Evolutionary conservation across 2,113 vertebrate species (phyloP), one percentile per base, ranked within the genome.

Genomic region (Micromys minutus): DNA sequence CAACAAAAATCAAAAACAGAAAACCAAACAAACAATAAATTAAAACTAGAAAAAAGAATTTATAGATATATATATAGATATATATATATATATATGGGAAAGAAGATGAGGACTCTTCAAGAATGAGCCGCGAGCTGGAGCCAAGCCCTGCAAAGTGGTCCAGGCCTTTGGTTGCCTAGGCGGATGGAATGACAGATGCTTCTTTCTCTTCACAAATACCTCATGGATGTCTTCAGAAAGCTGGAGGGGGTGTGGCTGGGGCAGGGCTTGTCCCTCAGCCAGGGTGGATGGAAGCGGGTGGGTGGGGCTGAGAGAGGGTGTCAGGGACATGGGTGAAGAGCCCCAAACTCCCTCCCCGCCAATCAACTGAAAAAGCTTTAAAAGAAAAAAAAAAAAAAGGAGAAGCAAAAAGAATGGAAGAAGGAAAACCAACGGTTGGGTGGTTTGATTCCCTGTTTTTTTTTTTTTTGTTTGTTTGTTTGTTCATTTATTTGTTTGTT

Each of bases 141-240:
- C 97, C 96, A 96, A 95, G 96, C 92, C 96, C 96, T 95, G 96
- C 92, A 59, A 91, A 15, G 75, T 59, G 94, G 95, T 75, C 86
- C 92, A 89, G 97, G 96, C 89, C 94, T 87, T 97, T 95, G 95
- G 94, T 96, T 90, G 92, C 93, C 92, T 2, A 81, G 69, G 80
- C 92, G 39, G 96, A 89, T 75, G 59, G 96, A 97, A 95, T 93
- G 97, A 96, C 34, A 74, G 95, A 97, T 39, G 93, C 93, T 98
- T 98, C 98, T 98, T 98, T 98, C 98, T 98, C 98, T 98, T 98
- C 97, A 97, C 93, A 98, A 98, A 98, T 98, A 98, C 98, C 98
- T 98, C 98, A 98, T 98, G 98, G 97, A 98, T 5, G 50, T 90
- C 96, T 98, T 98, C 84, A 96, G 97, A 97, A 97, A 97, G 97